Evolutionary conservation across 2,888 invertebrate species (phyloP).

Genomic region (Nasonovia ribisnigri): DNA sequence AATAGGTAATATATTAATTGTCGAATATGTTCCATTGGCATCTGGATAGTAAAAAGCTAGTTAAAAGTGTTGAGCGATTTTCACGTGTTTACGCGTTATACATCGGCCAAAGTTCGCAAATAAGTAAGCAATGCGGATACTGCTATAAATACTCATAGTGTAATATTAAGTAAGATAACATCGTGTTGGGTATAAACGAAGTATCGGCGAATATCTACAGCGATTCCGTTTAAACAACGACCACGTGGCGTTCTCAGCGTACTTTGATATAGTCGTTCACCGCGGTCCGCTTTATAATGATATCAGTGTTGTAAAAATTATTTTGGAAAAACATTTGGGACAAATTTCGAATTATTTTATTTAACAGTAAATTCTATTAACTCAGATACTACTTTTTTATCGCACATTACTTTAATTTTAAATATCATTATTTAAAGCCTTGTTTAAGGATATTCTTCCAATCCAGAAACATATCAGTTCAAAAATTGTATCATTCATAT

Average conservation of each 20-base stretch:
- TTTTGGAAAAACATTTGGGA: neutral
- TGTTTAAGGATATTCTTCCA: neutral
- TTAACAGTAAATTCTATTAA: neutral
- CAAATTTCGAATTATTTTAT: neutral
- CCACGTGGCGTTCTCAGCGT: too few species aligned
- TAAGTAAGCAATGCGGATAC: neutral
- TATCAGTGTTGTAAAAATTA: neutral
- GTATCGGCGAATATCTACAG: neutral
- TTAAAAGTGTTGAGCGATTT: neutral
- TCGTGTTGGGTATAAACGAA: neutral
- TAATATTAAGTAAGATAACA: neutral
- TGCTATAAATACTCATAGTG: neutral
- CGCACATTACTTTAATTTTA: neutral
- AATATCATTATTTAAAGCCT: neutral
- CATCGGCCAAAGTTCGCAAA: neutral
- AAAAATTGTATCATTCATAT: neutral
- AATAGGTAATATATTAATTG: neutral
- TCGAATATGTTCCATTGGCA: neutral
- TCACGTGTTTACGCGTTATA: neutral
- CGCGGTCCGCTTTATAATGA: neutral
- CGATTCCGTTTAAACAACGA: too few species aligned
- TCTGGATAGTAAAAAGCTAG: neutral
- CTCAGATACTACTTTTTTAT: neutral
- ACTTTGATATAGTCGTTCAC: neutral
- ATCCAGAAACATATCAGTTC: neutral